phyloP scores from a whole-genome alignment of 2,113 vertebrate genomes.

The Malurus melanocephalus region DNA sequence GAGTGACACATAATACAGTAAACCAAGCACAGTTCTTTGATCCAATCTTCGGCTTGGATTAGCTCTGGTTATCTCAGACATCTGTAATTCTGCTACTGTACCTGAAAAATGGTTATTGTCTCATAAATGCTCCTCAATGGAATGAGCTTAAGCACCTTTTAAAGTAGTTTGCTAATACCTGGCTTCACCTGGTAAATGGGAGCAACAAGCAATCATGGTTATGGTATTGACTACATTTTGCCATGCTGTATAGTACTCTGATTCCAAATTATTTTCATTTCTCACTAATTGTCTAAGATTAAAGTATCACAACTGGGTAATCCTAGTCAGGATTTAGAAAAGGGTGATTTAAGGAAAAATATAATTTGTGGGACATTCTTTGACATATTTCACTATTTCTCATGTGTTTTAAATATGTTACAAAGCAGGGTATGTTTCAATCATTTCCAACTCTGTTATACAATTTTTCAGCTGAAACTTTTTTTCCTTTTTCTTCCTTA shows the following conservation, averaged over 20 bases:
- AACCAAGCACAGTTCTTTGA: neutral
- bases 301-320: neutral
- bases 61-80: neutral
- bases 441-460: neutral
- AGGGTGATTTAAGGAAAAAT: neutral
- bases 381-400: neutral
- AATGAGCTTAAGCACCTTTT: neutral
- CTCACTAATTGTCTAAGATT: neutral
- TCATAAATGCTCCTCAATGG: neutral
- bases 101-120: neutral
- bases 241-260: neutral
- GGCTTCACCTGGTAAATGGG: neutral
- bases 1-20: neutral
- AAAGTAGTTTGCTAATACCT: neutral
- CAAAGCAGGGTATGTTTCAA: neutral
- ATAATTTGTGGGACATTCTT: neutral
- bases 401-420: neutral
- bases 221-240: neutral
- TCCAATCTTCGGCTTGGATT: neutral
- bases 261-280: neutral
- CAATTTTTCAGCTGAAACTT: neutral
- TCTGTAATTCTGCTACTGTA: neutral
- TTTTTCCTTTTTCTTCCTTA: neutral
- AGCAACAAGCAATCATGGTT: neutral
- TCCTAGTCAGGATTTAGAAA: neutral